A percentile compares a stretch with the other conserved stretches of the same genome.
phyloP scores from a whole-genome alignment of 2,888 invertebrate species.

The Tachina fera region DNA sequence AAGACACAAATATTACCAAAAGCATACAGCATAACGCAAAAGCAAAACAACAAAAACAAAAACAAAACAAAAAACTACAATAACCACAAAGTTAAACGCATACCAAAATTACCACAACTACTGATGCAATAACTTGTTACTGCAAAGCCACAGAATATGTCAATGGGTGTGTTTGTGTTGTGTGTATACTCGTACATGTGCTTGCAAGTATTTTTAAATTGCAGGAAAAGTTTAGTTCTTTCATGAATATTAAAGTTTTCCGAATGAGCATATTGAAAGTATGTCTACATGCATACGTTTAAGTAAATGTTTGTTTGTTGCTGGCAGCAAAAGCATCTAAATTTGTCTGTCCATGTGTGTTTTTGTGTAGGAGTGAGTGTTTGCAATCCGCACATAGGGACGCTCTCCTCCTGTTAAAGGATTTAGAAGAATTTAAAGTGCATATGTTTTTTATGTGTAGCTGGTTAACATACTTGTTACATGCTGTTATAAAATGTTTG shows the following conservation, averaged over 20 bases:
- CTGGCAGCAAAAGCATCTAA: slow-evolving; percentile 10
- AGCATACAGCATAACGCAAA: slow-evolving; percentile 7
- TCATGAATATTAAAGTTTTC: slow-evolving; percentile 46
- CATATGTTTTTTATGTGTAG: slow-evolving; percentile 28
- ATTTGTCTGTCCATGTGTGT: slow-evolving; percentile 2
- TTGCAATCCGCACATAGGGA: not conserved
- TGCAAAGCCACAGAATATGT: slow-evolving; percentile 40
- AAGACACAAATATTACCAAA: slow-evolving; percentile 37
- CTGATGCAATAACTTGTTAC: slow-evolving; percentile 52
- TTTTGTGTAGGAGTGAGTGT: not conserved
- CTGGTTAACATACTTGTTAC: slow-evolving; percentile 57
- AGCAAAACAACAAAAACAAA: not conserved
- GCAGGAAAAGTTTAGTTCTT: slow-evolving; percentile 31
- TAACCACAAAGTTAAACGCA: slow-evolving; percentile 63
- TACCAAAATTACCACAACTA: slow-evolving; percentile 63
- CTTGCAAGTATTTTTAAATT: slow-evolving; percentile 20
- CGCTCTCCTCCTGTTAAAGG: slow-evolving; percentile 12
- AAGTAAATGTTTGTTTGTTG: slow-evolving; percentile 34
- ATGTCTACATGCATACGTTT: not conserved
- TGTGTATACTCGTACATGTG: slow-evolving; percentile 1
- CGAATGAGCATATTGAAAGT: not conserved
- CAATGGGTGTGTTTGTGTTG: not conserved
- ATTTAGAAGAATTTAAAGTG: slow-evolving; percentile 38
- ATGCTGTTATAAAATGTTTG: slow-evolving; percentile 53
- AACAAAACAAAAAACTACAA: not conserved